A percentile compares a stretch with the other conserved stretches of the same genome.
Evolutionary conservation across 2,113 vertebrate species (phyloP).

Genomic region (Tricholaema leucomelas): DNA sequence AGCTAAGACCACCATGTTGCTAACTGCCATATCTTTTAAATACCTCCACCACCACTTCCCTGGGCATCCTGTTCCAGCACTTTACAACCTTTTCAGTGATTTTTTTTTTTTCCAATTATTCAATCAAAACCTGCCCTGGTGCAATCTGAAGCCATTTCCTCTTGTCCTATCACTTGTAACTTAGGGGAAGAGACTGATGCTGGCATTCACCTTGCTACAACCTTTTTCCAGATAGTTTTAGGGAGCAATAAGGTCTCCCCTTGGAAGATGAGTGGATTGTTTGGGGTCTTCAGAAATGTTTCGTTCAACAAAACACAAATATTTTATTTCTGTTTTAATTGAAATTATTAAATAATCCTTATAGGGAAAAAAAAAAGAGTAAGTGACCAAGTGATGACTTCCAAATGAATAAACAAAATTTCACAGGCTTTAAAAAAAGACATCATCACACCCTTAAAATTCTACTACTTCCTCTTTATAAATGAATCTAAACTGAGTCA

Average conservation of each 20-base stretch:
- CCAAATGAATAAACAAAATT: neutral
- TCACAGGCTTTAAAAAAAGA: neutral
- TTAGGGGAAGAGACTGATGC: neutral
- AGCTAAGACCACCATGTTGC: neutral
- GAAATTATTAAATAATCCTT: neutral
- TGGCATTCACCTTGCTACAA: fast-evolving
- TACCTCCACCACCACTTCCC: neutral
- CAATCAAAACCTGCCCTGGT: neutral
- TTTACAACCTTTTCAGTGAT: neutral
- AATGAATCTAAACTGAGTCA: neutral
- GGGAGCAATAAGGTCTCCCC: neutral
- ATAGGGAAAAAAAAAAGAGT: neutral
- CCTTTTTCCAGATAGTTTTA: neutral
- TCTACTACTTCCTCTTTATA: neutral
- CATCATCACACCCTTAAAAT: neutral
- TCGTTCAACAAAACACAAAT: neutral
- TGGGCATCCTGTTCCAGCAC: neutral
- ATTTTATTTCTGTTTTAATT: neutral
- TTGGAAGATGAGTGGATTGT: neutral
- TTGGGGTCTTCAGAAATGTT: neutral
- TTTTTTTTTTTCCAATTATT: neutral
- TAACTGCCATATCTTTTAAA: neutral
- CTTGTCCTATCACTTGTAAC: neutral
- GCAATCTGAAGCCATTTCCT: neutral
- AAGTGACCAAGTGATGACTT: neutral